A percentile compares a stretch with the other conserved stretches of the same genome.
Conservation (phyloP, 2,113 vertebrate genomes). For the Seriola rivoliana region DNA sequence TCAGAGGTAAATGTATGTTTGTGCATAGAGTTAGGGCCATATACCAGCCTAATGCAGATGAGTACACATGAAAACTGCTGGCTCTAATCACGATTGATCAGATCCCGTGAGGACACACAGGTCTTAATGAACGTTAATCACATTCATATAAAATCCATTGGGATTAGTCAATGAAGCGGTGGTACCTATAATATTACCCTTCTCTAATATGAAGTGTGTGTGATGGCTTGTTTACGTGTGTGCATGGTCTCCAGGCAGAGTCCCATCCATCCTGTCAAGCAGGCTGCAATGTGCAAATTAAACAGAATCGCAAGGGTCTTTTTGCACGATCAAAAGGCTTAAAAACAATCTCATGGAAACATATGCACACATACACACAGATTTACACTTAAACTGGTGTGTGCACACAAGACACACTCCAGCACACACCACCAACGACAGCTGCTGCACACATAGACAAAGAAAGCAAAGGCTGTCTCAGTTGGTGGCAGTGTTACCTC, state of each 20-base stretch:
- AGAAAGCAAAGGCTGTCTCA: constrained; percentile 62
- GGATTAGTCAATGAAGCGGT: constrained; percentile 61
- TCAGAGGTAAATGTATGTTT: constrained; percentile 16
- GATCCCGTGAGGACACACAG: constrained; percentile 27
- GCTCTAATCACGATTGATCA: constrained; percentile 63
- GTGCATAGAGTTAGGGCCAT: constrained; percentile 27
- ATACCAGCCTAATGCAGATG: constrained; percentile 38
- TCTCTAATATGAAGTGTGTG: constrained; percentile 34
- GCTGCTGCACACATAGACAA: constrained; percentile 25
- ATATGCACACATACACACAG: constrained; percentile 4
- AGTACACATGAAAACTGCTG: constrained; percentile 36
- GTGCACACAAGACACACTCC: not conserved
- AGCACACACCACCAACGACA: not conserved
- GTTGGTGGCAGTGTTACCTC: constrained; percentile 72
- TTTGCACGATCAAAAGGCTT: constrained; percentile 31
- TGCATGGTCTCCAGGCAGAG: constrained; percentile 5
- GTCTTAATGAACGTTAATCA: constrained; percentile 68
- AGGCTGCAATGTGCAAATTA: constrained; percentile 44
- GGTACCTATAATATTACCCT: constrained; percentile 53
- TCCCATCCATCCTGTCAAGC: constrained; percentile 38
- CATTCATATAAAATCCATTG: constrained; percentile 51
- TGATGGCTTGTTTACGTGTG: constrained; percentile 55
- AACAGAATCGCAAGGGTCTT: constrained; percentile 16
- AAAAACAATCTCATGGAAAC: constrained; percentile 50
- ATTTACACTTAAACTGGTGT: constrained; percentile 11